phyloP scores from a whole-genome alignment of 2,113 vertebrate genomes.

The Carlito syrichta region DNA sequence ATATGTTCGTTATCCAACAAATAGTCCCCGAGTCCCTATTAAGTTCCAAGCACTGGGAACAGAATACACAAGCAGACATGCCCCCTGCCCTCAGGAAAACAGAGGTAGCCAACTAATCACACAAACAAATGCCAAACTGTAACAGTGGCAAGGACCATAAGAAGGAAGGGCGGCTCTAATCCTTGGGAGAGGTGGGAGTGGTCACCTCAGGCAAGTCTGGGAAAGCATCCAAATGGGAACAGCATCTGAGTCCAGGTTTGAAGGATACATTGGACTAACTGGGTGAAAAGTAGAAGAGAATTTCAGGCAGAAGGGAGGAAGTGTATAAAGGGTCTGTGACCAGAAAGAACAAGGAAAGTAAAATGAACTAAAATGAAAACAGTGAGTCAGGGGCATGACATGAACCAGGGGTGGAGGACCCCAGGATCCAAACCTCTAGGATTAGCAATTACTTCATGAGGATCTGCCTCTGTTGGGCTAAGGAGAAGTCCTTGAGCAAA shows the following conservation, averaged over 20 bases:
- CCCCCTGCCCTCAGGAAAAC: not conserved
- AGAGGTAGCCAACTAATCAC: not conserved
- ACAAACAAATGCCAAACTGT: not conserved
- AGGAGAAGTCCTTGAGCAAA: not conserved
- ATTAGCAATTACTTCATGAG: not conserved
- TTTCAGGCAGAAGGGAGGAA: not conserved
- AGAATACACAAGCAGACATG: not conserved
- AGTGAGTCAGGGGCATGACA: fast-evolving
- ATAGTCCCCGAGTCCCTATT: not conserved
- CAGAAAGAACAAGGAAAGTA: not conserved
- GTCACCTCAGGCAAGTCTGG: not conserved
- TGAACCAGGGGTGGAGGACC: not conserved
- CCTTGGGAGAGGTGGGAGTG: fast-evolving
- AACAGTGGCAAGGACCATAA: not conserved
- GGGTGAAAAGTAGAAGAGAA: not conserved
- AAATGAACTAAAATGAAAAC: not conserved
- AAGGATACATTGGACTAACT: not conserved
- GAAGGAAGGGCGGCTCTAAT: not conserved
- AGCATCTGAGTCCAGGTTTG: too few species aligned
- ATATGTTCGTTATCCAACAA: not conserved
- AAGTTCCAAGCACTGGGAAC: not conserved
- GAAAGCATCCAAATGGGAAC: too few species aligned
- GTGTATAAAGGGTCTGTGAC: not conserved
- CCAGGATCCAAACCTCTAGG: not conserved
- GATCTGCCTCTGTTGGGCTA: not conserved